Evolutionary conservation across 2,113 vertebrate genomes (phyloP).

Genomic region (Glaucidium brasilianum): DNA sequence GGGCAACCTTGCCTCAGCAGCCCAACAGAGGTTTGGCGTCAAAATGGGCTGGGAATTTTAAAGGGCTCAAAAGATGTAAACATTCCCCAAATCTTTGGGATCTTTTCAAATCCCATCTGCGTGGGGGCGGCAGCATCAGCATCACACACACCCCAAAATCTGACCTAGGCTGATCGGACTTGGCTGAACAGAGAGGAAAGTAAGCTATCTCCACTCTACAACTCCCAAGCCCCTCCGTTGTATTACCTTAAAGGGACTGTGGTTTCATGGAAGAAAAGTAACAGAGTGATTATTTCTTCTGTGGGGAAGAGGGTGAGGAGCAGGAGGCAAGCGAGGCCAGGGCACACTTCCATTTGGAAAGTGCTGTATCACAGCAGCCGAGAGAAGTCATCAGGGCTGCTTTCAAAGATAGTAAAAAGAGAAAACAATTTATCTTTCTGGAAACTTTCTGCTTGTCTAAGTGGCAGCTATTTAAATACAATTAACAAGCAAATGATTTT

Average conservation of each 20-base stretch:
- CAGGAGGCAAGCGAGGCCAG: not conserved
- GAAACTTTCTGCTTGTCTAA: constrained; percentile 64
- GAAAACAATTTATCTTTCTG: constrained; percentile 35
- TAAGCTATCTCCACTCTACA: not conserved
- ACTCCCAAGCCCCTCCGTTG: not conserved
- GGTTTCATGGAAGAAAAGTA: rapidly evolving
- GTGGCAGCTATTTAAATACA: constrained; percentile 72
- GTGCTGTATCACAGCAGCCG: constrained; percentile 35
- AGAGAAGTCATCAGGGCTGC: constrained; percentile 43
- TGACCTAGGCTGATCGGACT: not conserved
- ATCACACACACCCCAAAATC: not conserved
- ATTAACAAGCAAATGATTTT: constrained; percentile 75
- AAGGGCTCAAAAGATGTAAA: not conserved
- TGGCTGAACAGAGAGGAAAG: not conserved
- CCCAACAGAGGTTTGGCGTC: not conserved
- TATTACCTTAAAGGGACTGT: not conserved
- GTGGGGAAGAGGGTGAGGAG: not conserved
- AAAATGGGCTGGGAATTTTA: not conserved
- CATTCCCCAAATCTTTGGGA: not conserved
- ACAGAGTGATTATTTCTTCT: not conserved
- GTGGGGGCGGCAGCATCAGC: rapidly evolving
- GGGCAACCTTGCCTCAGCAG: not conserved
- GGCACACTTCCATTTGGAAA: not conserved
- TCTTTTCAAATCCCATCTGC: not conserved
- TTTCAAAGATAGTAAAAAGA: constrained; percentile 34